A percentile compares a stretch with the other conserved stretches of the same genome.
Evolutionary conservation across 2,888 invertebrate genomes (phyloP).

Genomic region (Notocelia uddmanniana): DNA sequence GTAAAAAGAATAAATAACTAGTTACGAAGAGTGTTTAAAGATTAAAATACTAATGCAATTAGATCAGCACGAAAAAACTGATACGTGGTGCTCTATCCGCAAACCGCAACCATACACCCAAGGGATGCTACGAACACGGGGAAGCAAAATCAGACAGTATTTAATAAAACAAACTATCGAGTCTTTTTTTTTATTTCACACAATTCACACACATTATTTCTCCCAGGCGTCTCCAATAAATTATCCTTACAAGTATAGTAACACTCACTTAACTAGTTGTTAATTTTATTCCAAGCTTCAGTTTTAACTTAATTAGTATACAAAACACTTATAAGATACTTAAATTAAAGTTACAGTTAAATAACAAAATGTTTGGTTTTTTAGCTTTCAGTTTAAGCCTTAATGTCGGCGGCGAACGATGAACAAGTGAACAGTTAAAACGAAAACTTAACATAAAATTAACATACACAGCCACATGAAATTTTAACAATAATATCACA

Average conservation of each 20-base stretch:
- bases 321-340: constrained; percentile 51
- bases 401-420: constrained; percentile 77
- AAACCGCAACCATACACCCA: background rate
- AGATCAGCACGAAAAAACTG: background rate
- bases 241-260: constrained; percentile 49
- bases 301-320: constrained; percentile 79
- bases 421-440: constrained; percentile 75
- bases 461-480: constrained; percentile 83
- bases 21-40: background rate
- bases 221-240: constrained; percentile 74
- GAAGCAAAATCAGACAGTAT: constrained; percentile 29
- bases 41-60: constrained; percentile 6
- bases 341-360: constrained; percentile 50
- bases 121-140: constrained; percentile 11
- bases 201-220: constrained; percentile 64
- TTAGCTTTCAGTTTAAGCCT: constrained; percentile 61
- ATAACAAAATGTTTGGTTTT: constrained; percentile 50
- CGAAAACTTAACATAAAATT: constrained; percentile 86
- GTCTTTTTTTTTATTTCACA: constrained; percentile 72
- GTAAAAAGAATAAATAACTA: constrained; percentile 2
- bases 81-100: background rate
- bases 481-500: constrained; percentile 72
- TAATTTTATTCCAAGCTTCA: constrained; percentile 85
- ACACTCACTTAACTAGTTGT: constrained; percentile 79
- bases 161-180: constrained; percentile 54